Percentiles rank a stretch among this genome's conserved stretches.
These are phyloP conservation scores for Stramonita haemastoma DNA, from an alignment of 2,888 invertebrate genomes.

Conservation along the genomic window DNA sequence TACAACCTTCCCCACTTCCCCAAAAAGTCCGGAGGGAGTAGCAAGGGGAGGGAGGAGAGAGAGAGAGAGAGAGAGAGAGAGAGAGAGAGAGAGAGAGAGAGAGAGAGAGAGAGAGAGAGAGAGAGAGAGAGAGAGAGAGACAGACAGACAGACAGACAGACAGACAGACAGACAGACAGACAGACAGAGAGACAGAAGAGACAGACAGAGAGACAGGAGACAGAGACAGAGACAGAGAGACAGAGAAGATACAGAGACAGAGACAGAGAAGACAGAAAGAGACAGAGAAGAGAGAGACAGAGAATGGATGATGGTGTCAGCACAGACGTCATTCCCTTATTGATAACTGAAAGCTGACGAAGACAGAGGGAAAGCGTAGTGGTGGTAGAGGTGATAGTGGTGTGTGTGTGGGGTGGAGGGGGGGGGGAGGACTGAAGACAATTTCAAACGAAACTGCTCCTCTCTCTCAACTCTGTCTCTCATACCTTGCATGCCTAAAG, in stretches of 20 bases:
- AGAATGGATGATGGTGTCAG: not conserved
- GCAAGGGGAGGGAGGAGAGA: not conserved
- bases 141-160: not conserved
- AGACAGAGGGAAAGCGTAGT: not conserved
- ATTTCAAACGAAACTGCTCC: not conserved
- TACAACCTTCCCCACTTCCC: not conserved
- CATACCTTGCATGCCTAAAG: not conserved
- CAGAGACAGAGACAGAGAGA: not conserved
- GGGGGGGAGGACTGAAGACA: not conserved
- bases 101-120: not conserved
- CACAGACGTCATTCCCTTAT: too few relatives aligned
- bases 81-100: not conserved
- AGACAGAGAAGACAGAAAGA: not conserved
- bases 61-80: not conserved
- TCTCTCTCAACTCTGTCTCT: not conserved
- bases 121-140: not conserved
- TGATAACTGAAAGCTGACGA: not conserved
- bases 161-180: not conserved
- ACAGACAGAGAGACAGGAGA: not conserved
- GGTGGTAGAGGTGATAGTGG: not conserved
- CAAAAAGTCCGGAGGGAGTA: not conserved
- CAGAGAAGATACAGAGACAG: not conserved
- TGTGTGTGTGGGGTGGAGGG: not conserved
- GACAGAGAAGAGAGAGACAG: not conserved
- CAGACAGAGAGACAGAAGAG: not conserved